Conservation (phyloP, 2,888 invertebrate species). For the Thymelicus sylvestris region DNA sequence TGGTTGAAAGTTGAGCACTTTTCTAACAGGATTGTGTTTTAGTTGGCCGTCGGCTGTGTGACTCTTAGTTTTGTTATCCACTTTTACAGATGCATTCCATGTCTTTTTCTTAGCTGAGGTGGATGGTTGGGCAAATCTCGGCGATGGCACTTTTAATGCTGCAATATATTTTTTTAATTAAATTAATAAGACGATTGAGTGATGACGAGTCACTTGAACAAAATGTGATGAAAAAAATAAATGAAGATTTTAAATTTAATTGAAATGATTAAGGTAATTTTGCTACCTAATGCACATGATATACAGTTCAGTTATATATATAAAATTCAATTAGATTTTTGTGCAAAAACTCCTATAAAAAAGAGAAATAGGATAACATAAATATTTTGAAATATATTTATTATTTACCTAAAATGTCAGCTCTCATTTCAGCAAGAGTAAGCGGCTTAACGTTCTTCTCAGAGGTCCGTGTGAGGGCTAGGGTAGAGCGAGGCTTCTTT, state of each 20-base stretch:
- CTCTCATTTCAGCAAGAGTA: slow-evolving; percentile 68
- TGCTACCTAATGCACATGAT: too few species aligned
- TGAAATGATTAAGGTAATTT: too few species aligned
- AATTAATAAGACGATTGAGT: neutral
- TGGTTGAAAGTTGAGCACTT: slow-evolving; percentile 70
- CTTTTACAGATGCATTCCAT: slow-evolving; percentile 77
- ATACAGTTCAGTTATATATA: too few species aligned
- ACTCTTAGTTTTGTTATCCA: slow-evolving; percentile 63
- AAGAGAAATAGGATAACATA: too few species aligned
- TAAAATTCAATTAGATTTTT: too few species aligned
- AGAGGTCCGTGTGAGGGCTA: slow-evolving; percentile 53
- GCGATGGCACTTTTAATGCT: slow-evolving; percentile 59
- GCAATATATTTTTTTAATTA: slow-evolving; percentile 42
- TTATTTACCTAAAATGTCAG: slow-evolving; percentile 60
- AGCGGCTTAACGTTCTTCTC: slow-evolving; percentile 62
- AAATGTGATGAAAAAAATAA: too few species aligned
- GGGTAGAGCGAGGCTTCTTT: slow-evolving; percentile 58
- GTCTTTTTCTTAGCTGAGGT: slow-evolving; percentile 58
- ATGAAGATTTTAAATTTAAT: too few species aligned
- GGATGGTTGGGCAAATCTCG: slow-evolving; percentile 47
- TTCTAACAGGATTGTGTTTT: slow-evolving; percentile 64
- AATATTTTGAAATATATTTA: slow-evolving; percentile 43
- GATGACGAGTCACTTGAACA: too few species aligned
- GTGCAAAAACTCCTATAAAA: too few species aligned
- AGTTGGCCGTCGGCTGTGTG: slow-evolving; percentile 61